Evolutionary conservation across 2,797 vertebrate genomes (phyloP).

Genomic region (Amphiprion clarkii): DNA sequence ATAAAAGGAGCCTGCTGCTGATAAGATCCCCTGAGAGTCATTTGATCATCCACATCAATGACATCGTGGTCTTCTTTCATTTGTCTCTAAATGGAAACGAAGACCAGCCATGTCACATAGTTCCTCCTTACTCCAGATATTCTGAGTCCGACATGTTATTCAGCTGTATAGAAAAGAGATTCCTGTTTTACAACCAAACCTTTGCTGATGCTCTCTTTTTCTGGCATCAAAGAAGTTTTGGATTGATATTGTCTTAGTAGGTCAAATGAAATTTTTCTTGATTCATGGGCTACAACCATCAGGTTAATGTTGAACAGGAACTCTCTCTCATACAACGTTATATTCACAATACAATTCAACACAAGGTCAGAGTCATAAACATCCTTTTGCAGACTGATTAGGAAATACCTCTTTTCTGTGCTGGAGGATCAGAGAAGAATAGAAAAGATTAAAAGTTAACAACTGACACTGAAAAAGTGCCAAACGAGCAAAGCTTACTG

Average conservation of each 20-base stretch:
- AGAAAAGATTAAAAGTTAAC: constrained; percentile 70
- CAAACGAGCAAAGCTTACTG: not conserved
- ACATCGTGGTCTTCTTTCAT: constrained; percentile 84
- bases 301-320: constrained; percentile 74
- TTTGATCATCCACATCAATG: constrained; percentile 81
- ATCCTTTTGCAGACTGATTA: constrained; percentile 61
- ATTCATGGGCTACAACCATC: not conserved
- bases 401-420: constrained; percentile 95
- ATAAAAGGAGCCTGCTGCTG: constrained; percentile 66
- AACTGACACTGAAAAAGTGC: constrained; percentile 26
- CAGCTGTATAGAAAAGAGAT: constrained; percentile 84
- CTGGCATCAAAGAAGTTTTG: not conserved
- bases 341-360: constrained; percentile 84
- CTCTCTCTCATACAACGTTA: constrained; percentile 86
- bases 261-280: constrained; percentile 2
- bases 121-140: constrained; percentile 86
- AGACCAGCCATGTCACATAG: constrained; percentile 88
- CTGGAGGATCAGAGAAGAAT: constrained; percentile 91
- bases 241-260: not conserved
- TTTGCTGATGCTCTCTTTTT: constrained; percentile 7
- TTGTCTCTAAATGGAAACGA: constrained; percentile 78
- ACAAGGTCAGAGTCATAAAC: constrained; percentile 67
- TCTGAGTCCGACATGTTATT: constrained; percentile 66
- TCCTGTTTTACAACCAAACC: constrained; percentile 84
- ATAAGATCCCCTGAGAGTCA: constrained; percentile 73